Percentiles rank a stretch among this genome's conserved stretches.
These are phyloP conservation scores for Stictocephala bisonia DNA, from an alignment of 2,888 invertebrate species.

Conservation along the genomic window DNA sequence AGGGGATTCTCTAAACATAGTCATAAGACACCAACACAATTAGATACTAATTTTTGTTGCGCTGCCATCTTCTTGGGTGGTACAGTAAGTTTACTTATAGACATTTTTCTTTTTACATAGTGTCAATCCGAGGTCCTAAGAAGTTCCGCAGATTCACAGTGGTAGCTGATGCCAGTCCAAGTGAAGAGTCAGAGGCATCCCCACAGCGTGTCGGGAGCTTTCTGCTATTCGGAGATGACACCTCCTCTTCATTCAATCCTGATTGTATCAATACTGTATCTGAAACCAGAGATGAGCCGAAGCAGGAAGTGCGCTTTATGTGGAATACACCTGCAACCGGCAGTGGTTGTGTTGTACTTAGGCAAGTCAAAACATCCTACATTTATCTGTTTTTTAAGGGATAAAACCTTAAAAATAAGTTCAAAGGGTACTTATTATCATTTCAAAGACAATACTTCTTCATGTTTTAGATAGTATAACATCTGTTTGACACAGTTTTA, in stretches of 20 bases:
- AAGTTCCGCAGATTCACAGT: constrained; percentile 35
- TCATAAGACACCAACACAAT: no score
- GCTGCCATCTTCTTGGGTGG: no score
- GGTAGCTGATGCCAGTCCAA: constrained; percentile 31
- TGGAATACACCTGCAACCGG: constrained; percentile 79
- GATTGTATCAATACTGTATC: constrained; percentile 87
- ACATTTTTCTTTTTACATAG: no score
- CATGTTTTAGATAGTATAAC: no score
- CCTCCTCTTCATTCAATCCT: constrained; percentile 74
- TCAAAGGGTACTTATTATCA: no score
- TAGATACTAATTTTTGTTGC: no score
- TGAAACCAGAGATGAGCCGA: constrained; percentile 81
- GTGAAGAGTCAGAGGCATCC: constrained; percentile 19
- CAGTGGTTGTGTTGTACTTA: constrained; percentile 25
- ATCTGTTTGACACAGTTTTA: no score
- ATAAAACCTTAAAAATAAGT: no score
- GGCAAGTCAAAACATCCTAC: background rate
- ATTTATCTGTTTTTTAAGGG: background rate
- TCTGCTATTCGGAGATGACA: constrained; percentile 63
- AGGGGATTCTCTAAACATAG: no score
- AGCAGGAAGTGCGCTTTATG: constrained; percentile 86
- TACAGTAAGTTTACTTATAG: no score
- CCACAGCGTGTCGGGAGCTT: constrained; percentile 51
- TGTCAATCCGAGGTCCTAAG: constrained; percentile 7
- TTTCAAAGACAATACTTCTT: constrained; percentile 22